phyloP scores from a whole-genome alignment of 2,888 invertebrate species.

The Conus canariensis region DNA sequence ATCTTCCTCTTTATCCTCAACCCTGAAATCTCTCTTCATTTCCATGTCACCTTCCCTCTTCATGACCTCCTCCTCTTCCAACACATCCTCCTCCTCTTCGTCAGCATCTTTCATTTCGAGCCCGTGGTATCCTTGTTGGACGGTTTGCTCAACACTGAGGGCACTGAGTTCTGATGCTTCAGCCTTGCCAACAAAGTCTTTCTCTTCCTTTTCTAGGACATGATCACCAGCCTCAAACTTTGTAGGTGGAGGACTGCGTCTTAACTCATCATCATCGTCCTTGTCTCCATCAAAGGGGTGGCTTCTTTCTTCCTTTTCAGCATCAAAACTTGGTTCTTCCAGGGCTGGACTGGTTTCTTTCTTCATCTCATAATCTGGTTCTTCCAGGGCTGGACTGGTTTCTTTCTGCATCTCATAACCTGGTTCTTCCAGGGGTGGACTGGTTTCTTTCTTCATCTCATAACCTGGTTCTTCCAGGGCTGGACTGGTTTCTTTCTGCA shows the following conservation, averaged over 20 bases:
- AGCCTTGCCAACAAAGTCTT: not conserved
- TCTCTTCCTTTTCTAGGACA: not conserved
- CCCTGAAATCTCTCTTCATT: conserved; percentile 37
- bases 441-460: no score
- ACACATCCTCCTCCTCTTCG: conserved; percentile 50
- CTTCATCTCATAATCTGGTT: no score
- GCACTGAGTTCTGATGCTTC: conserved; percentile 17
- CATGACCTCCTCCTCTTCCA: conserved; percentile 48
- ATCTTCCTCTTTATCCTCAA: conserved; percentile 50
- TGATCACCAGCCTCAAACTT: not conserved
- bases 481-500: no score
- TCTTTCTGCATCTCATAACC: no score
- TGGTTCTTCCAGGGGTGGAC: no score
- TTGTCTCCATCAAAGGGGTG: not conserved
- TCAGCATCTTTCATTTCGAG: conserved; percentile 53
- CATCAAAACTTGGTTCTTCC: conserved; percentile 45
- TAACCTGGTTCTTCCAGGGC: no score
- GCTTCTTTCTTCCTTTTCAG: conserved; percentile 26
- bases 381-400: no score
- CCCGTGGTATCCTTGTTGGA: conserved; percentile 53
- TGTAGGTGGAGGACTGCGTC: not conserved
- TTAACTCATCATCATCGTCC: not conserved
- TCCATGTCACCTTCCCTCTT: conserved; percentile 52
- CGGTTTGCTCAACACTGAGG: conserved; percentile 48
- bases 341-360: no score